phyloP scores from a whole-genome alignment of 2,888 invertebrate genomes.

The Lasioglossum oenotherae region DNA sequence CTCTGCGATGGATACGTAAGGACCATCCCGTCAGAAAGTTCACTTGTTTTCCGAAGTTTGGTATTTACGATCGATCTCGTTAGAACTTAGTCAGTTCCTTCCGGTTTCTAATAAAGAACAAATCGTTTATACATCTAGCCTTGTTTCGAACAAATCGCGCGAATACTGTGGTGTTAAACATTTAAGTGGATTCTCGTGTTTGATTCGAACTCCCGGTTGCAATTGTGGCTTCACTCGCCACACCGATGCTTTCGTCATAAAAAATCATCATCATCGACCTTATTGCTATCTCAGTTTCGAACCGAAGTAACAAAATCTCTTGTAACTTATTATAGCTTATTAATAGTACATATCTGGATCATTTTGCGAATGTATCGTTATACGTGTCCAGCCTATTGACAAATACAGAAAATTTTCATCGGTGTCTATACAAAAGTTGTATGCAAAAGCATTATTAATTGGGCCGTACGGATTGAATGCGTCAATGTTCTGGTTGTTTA shows the following conservation, averaged over 20 bases:
- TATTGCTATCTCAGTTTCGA: conserved; percentile 59
- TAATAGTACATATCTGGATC: conserved; percentile 30
- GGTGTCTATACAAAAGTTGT: conserved; percentile 56
- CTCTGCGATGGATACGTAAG: conserved; percentile 51
- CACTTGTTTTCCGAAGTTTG: conserved; percentile 36
- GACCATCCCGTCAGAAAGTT: conserved; percentile 39
- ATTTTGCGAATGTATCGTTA: conserved; percentile 42
- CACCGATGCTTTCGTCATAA: conserved; percentile 32
- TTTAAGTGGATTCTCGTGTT: conserved; percentile 46
- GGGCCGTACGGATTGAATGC: conserved; percentile 54
- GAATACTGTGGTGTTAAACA: conserved; percentile 57
- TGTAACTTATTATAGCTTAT: conserved; percentile 46
- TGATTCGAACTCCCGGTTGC: conserved; percentile 41
- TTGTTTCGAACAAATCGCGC: conserved; percentile 49
- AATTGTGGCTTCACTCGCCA: conserved; percentile 34
- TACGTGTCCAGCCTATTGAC: conserved; percentile 30
- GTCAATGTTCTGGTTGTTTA: conserved; percentile 44
- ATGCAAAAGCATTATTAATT: conserved; percentile 57
- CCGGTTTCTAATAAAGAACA: conserved; percentile 39
- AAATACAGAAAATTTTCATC: conserved; percentile 44
- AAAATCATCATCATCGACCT: conserved; percentile 43
- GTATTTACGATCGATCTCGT: conserved; percentile 44
- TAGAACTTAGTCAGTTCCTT: conserved; percentile 44
- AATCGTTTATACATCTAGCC: conserved; percentile 47
- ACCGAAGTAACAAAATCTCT: conserved; percentile 50